A percentile compares a stretch with the other conserved stretches of the same genome.
Evolutionary conservation across 2,797 vertebrate species (phyloP).

Genomic region (Syndactyla subalaris): DNA sequence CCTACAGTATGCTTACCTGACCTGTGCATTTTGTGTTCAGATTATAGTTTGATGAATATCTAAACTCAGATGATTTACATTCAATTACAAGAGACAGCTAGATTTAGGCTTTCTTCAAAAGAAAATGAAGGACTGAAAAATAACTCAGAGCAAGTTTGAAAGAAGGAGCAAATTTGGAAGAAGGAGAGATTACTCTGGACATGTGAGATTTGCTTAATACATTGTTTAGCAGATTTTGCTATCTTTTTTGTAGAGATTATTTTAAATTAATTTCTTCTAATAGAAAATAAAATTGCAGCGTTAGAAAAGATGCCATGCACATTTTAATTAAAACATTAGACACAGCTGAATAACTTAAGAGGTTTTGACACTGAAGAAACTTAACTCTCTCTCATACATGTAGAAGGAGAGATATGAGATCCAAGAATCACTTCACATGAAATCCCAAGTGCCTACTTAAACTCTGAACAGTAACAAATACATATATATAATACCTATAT

Average conservation of each 20-base stretch:
- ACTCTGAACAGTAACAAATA: background rate
- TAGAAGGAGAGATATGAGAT: background rate
- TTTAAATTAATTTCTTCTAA: constrained; percentile 15
- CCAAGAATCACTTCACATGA: background rate
- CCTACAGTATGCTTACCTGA: background rate
- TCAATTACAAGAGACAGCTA: background rate
- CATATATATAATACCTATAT: background rate
- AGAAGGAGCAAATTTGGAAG: background rate
- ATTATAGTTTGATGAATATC: background rate
- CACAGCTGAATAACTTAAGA: background rate
- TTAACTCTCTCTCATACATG: background rate
- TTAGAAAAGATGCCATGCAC: background rate
- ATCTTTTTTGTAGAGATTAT: background rate
- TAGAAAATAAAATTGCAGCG: background rate
- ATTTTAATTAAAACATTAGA: background rate
- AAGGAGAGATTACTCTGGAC: background rate
- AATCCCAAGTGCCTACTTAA: background rate
- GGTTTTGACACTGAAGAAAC: background rate
- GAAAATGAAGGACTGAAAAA: background rate
- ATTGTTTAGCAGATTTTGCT: background rate
- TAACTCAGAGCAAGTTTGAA: background rate
- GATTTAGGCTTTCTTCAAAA: background rate
- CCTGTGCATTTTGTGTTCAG: background rate
- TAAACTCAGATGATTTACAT: background rate
- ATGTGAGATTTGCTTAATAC: background rate